These are phyloP conservation scores for Cerastis rubricosa DNA, from an alignment of 2,888 invertebrate genomes.

Conservation along the genomic window DNA sequence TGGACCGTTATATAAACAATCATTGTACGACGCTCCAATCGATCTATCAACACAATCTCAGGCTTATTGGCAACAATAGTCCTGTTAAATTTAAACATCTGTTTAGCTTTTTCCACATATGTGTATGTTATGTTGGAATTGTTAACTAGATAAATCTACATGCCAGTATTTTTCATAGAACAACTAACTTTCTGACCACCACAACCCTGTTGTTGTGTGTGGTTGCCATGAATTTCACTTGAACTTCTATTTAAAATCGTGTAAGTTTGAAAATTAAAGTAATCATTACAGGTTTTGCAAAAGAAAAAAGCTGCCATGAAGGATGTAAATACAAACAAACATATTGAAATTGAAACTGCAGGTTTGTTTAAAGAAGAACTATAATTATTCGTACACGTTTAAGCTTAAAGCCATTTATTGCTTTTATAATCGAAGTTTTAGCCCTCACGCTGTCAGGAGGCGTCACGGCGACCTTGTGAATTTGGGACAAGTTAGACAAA, in stretches of 20 bases:
- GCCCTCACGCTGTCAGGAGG: not conserved
- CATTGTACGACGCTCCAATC: too few relatives aligned
- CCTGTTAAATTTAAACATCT: too few relatives aligned
- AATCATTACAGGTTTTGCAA: constrained; percentile 25
- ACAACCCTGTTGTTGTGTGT: not conserved
- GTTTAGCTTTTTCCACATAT: too few relatives aligned
- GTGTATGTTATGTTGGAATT: not conserved
- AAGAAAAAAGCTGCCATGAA: constrained; percentile 19
- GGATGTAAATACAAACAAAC: not conserved
- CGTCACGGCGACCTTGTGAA: not conserved
- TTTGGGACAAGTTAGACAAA: not conserved
- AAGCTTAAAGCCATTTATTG: not conserved
- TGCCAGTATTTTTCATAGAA: constrained; percentile 5
- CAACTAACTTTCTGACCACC: not conserved
- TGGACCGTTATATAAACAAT: too few relatives aligned
- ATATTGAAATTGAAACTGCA: not conserved
- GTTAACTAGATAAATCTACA: not conserved
- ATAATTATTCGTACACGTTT: not conserved
- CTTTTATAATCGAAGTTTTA: not conserved
- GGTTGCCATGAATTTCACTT: not conserved
- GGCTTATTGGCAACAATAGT: too few relatives aligned
- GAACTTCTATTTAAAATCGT: not conserved
- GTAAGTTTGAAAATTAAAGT: not conserved
- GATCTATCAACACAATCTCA: too few relatives aligned
- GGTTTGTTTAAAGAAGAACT: constrained; percentile 1